phyloP scores from a whole-genome alignment of 2,113 vertebrate species.

The Gobius niger region DNA sequence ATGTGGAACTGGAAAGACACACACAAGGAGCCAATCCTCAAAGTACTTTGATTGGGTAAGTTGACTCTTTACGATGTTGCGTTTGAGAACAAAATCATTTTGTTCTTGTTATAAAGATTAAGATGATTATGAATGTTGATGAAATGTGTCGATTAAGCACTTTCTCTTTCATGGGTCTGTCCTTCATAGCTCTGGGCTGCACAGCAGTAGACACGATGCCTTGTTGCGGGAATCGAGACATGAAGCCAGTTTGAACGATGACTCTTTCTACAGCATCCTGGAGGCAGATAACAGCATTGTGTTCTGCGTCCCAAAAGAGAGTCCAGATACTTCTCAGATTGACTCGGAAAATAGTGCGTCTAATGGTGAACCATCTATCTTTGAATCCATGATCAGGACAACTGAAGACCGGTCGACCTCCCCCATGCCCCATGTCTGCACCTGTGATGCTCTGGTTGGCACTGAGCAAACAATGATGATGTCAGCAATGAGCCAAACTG shows the following conservation, averaged over 20 bases:
- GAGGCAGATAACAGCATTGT: constrained; percentile 27
- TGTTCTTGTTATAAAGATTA: constrained; percentile 7
- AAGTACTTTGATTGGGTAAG: constrained; percentile 14
- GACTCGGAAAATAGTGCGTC: background rate
- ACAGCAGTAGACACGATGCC: background rate
- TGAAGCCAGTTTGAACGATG: constrained; percentile 5
- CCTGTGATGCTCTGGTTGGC: constrained; percentile 13
- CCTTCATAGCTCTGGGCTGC: background rate
- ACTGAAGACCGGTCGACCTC: constrained; percentile 26
- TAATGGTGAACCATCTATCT: background rate
- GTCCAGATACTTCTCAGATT: background rate
- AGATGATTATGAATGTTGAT: background rate
- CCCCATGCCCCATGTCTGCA: background rate
- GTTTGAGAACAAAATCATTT: background rate
- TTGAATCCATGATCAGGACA: too few relatives aligned
- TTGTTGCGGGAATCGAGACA: background rate
- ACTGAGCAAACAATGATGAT: background rate
- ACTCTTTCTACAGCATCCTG: constrained; percentile 31
- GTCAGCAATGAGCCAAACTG: constrained; percentile 49
- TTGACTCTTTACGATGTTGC: background rate
- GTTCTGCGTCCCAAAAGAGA: background rate
- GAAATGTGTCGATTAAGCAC: constrained; percentile 27
- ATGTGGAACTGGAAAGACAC: constrained; percentile 38
- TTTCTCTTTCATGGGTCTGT: constrained; percentile 37
- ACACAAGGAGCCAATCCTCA: background rate